Evolutionary conservation across 2,113 vertebrate species (phyloP).

Genomic region (Leptobrachium leishanense): DNA sequence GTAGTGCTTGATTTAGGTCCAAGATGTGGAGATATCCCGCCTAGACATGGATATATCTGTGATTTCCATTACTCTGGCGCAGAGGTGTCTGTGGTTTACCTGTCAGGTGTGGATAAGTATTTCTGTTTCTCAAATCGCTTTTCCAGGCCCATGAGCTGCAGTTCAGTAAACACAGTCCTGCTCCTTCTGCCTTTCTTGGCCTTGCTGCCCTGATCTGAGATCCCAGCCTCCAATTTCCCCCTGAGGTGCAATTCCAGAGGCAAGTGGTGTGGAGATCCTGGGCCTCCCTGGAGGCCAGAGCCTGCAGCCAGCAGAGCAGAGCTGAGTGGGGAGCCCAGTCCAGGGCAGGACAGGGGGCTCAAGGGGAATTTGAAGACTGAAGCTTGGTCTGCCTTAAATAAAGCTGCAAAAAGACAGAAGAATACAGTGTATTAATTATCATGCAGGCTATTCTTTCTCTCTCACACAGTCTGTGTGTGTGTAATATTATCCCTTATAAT

Average conservation of each 20-base stretch:
- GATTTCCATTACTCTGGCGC: no score
- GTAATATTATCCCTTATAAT: no score
- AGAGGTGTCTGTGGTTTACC: slow-evolving; percentile 65
- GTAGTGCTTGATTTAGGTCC: no score
- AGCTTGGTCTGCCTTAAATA: slow-evolving; percentile 88
- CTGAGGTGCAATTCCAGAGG: slow-evolving; percentile 93
- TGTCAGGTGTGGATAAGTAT: slow-evolving; percentile 96
- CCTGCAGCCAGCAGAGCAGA: slow-evolving; percentile 82
- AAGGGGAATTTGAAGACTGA: slow-evolving; percentile 93
- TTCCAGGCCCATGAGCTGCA: slow-evolving; percentile 97
- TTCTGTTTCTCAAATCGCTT: slow-evolving; percentile 99
- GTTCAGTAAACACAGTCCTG: slow-evolving; percentile 95
- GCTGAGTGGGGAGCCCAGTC: slow-evolving; percentile 72
- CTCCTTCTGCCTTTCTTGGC: slow-evolving; percentile 95
- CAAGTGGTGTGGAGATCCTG: slow-evolving; percentile 82
- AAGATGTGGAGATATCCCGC: no score
- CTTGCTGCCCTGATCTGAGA: slow-evolving; percentile 73
- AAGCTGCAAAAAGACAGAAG: slow-evolving; percentile 61
- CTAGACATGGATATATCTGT: no score
- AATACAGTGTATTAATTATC: neutral
- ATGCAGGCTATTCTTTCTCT: no score
- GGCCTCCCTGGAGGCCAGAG: slow-evolving; percentile 75
- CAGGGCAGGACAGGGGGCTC: slow-evolving; percentile 83
- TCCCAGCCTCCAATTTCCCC: slow-evolving; percentile 83
- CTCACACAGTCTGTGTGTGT: no score